phyloP scores from a whole-genome alignment of 30 jellyfish, hydroid and myxozoan species.

The Pelagia noctiluca region DNA sequence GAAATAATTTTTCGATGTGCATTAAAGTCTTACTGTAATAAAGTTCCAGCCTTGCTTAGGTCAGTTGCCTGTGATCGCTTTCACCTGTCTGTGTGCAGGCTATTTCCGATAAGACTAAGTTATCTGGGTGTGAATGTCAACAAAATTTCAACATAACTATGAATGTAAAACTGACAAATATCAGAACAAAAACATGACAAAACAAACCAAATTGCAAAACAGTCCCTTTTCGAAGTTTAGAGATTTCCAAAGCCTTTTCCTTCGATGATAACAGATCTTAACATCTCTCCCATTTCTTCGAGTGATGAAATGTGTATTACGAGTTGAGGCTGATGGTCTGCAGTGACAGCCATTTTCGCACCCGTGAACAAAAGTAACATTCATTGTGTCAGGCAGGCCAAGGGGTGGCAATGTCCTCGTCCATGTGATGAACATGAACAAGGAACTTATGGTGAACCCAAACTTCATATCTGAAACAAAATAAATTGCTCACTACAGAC shows the following conservation, averaged over 20 bases:
- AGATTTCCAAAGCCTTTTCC: constrained; percentile 28
- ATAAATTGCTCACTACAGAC: background rate
- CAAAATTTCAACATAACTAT: no score
- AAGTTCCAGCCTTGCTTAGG: no score
- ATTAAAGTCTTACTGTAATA: no score
- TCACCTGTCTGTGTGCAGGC: no score
- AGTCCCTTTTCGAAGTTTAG: background rate
- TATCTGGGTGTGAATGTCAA: no score
- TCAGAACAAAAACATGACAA: no score
- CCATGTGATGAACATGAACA: constrained; percentile 1
- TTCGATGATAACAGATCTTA: constrained; percentile 21
- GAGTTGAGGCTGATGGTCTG: constrained; percentile 55
- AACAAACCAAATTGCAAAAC: no score
- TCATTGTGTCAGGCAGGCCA: constrained; percentile 8
- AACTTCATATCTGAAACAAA: background rate
- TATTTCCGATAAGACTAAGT: no score
- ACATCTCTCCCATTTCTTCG: constrained; percentile 31
- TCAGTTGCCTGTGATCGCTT: no score
- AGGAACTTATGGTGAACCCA: background rate
- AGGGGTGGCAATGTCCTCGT: constrained; percentile 25
- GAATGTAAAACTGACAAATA: no score
- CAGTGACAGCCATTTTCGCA: constrained; percentile 37
- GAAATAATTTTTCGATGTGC: no score
- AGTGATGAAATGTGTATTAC: constrained; percentile 17
- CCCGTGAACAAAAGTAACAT: constrained; percentile 24